Evolutionary conservation across 1,140 invertebrate genomes (phyloP), one percentile per base, ranked within the genome.

Genomic region (Lithobius niger): DNA sequence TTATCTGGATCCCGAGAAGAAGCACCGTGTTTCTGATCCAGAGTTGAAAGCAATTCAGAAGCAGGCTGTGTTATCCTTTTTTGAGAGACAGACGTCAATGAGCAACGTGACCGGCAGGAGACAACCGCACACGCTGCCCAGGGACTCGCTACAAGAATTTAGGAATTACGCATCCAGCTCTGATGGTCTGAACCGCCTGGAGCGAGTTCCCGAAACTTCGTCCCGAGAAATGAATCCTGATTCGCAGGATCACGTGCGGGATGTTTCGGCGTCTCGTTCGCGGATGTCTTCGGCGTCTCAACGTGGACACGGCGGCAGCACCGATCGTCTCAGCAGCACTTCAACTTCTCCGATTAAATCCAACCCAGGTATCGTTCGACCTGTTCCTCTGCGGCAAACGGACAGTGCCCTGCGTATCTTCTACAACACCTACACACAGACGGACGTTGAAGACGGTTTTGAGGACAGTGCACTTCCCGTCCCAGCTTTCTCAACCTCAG

Each of bases 21-120:
- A 79, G 49, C 80, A 82, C 59, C 75, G 77, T 58, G 76, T 86
- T 21, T 79, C 82, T 1, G 84, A 86, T 65, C 67, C 83, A 2
- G 84, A 86, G 0, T 65, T 91, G 0, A 91, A 90, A 68, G 85
- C 84, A 0, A 83, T 89, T 27, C 87, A 90, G 63, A 88, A 91
- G 67, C 86, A 89, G 64, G 88, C 88, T 0, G 69, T 92, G 1
- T 70, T 88, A 24, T 86, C 84, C 1, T 91, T 86, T 59, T 88
- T 89, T 67, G 86, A 89, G 62, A 74, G 84, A 28, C 84, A 88
- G 61, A 67, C 65, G 2, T 63, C 65, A n/a, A 64, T 61, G 51
- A 51, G 55, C 55, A 25, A 45, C 28, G n/a, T 26, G 16, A 2
- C 19, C 44, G 2, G 18, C 16, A 2, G 22, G 2, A 19, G 36